Evolutionary conservation across 1,140 invertebrate species (phyloP).

Genomic region (Sarcophaga bullata): DNA sequence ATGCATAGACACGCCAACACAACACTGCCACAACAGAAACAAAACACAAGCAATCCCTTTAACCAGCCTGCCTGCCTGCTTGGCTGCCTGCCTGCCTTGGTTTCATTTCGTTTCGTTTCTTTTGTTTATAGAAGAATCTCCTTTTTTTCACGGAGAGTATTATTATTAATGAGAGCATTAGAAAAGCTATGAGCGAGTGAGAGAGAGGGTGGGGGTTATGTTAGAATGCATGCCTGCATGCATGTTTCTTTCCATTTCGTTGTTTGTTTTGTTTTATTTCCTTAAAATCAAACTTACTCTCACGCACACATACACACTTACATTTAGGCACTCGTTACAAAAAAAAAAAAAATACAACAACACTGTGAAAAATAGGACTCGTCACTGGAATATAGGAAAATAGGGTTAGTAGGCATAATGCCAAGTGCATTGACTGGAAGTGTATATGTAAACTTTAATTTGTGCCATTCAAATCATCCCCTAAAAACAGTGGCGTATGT

Average conservation of each 20-base stretch:
- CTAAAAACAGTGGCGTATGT: background rate
- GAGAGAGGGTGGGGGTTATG: background rate
- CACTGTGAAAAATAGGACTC: constrained; percentile 58
- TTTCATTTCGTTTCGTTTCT: too few relatives aligned
- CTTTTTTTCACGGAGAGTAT: background rate
- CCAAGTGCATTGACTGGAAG: constrained; percentile 64
- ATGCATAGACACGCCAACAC: background rate
- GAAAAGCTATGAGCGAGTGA: background rate
- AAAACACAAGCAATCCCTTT: background rate
- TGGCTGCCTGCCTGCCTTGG: background rate
- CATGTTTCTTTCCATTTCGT: constrained; percentile 18
- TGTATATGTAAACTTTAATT: constrained; percentile 20
- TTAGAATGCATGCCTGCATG: background rate
- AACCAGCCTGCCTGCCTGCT: background rate
- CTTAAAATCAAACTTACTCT: background rate
- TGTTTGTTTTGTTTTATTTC: constrained; percentile 36
- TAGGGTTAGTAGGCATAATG: constrained; percentile 66
- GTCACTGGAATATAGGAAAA: constrained; percentile 64
- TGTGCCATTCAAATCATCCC: background rate
- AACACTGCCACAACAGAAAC: background rate
- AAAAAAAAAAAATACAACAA: constrained; percentile 12
- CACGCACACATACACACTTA: constrained; percentile 47
- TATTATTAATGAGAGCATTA: background rate
- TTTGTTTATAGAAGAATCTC: background rate
- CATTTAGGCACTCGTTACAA: background rate